phyloP scores from a whole-genome alignment of 2,113 vertebrate species.

The Podarcis cretensis region DNA sequence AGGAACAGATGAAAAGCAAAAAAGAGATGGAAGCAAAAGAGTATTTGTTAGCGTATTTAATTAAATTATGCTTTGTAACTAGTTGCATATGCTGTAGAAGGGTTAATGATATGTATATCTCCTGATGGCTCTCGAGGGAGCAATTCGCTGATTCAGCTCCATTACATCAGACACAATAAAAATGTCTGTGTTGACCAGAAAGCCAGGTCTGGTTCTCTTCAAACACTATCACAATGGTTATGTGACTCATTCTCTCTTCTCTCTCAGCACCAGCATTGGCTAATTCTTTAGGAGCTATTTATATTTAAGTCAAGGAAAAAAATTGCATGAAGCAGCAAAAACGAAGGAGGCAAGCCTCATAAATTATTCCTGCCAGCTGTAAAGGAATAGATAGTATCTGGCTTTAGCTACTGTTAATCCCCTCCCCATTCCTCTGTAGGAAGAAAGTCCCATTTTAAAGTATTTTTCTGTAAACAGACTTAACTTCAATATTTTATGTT shows the following conservation, averaged over 20 bases:
- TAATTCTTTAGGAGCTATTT: constrained; percentile 65
- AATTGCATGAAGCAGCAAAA: constrained; percentile 49
- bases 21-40: constrained; percentile 10
- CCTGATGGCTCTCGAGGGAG: constrained; percentile 85
- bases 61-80: constrained; percentile 63
- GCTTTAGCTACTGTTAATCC: constrained; percentile 73
- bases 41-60: constrained; percentile 30
- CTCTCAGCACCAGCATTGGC: constrained; percentile 42
- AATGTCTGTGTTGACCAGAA: constrained; percentile 83
- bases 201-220: constrained; percentile 80
- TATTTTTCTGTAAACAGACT: constrained; percentile 64
- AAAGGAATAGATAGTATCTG: constrained; percentile 77
- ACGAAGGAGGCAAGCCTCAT: constrained; percentile 71
- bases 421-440: constrained; percentile 54
- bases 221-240: constrained; percentile 79
- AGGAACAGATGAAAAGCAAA: not conserved
- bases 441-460: constrained; percentile 74
- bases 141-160: constrained; percentile 88
- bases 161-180: constrained; percentile 88
- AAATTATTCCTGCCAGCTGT: constrained; percentile 78
- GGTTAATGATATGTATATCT: constrained; percentile 84
- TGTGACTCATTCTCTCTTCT: constrained; percentile 64
- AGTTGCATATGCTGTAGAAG: constrained; percentile 72
- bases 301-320: constrained; percentile 64
- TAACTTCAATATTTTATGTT: constrained; percentile 16